Base-by-base conservation (phyloP, 1,140 invertebrate species). In the Eriosoma lanigerum region DNA sequence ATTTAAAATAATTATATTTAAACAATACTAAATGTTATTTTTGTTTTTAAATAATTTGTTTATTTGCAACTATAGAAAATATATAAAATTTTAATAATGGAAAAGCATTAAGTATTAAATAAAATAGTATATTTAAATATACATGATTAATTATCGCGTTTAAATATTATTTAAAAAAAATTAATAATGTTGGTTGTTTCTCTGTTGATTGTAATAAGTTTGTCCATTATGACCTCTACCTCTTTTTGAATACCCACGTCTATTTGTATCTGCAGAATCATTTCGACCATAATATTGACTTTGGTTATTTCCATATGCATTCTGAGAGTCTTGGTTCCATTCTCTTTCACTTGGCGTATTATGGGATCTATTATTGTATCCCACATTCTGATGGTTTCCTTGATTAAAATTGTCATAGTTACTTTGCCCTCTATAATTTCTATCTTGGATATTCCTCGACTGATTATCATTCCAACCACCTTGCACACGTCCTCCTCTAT, bases 401-500 rank as follows among this genome's bases (percentile, higher is more conserved):
- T 76, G 73, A 32, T 19, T 76, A 29, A 50, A 70, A 50, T 50
- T 70, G 44, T 58, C 21, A 21, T 60, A 44, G 4, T n/a, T 62
- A 46, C 17, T 46, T 8, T 58, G 72, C 1, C 26, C 72, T 44
- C 32, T 6, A 76, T 3, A 44, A 58, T 58, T 76, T 4, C 52
- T 19, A 17, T 12, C 21, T 29, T 62, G 56, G 6, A 15, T 62
- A 60, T 56, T 32, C 3, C 38, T 24, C 19, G 48, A 13, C 26
- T 19, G 54, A 60, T 56, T 13, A 24, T 58, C 26, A n/a, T 76
- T 76, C 75, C 75, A 78, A 6, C 75, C 56, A 17, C 75, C 75
- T 60, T 78, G 75, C 15, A 78, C 75, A 62, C 75, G 56, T 21
- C 83, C 72, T 44, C 64, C 50, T 76, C 83, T 70, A 62, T 66